Conservation (phyloP, 2,888 invertebrate species). For the Limnephilus rhombicus region DNA sequence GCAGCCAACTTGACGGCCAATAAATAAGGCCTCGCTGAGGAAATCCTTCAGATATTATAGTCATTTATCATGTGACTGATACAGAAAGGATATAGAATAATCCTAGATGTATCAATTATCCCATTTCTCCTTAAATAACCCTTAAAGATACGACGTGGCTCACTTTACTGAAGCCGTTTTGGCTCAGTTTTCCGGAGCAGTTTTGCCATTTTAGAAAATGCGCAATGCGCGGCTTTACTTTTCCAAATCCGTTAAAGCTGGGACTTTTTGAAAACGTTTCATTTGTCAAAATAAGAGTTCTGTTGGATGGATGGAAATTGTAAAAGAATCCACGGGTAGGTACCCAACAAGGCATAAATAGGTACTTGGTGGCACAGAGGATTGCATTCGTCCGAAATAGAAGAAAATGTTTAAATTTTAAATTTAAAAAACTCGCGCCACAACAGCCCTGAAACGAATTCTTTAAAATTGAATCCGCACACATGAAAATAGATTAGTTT, state of each 20-base stretch:
- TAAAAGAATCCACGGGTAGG: not conserved
- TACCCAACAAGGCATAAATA: not conserved
- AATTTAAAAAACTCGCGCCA: not conserved
- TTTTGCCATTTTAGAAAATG: not conserved
- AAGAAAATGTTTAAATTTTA: not conserved
- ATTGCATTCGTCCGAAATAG: not conserved
- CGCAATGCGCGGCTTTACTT: slow-evolving; percentile 3
- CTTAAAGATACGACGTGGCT: not conserved
- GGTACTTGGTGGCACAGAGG: not conserved
- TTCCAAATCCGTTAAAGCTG: not conserved
- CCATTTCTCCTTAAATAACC: not conserved
- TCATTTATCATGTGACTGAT: slow-evolving; percentile 32
- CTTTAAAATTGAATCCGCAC: not conserved
- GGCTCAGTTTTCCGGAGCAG: not conserved
- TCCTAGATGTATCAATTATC: slow-evolving; percentile 40
- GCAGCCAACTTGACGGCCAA: slow-evolving; percentile 2
- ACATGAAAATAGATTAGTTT: not conserved
- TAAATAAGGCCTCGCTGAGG: slow-evolving; percentile 22
- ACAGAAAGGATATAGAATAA: slow-evolving; percentile 24
- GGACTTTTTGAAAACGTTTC: slow-evolving; percentile 3
- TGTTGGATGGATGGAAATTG: not conserved
- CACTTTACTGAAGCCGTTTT: not conserved
- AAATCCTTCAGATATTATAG: slow-evolving; percentile 6
- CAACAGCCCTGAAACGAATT: not conserved
- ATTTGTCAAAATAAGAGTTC: slow-evolving; percentile 8